Conservation (phyloP, 2,888 invertebrate genomes). For the Imbricaverruca yamaguchii region DNA sequence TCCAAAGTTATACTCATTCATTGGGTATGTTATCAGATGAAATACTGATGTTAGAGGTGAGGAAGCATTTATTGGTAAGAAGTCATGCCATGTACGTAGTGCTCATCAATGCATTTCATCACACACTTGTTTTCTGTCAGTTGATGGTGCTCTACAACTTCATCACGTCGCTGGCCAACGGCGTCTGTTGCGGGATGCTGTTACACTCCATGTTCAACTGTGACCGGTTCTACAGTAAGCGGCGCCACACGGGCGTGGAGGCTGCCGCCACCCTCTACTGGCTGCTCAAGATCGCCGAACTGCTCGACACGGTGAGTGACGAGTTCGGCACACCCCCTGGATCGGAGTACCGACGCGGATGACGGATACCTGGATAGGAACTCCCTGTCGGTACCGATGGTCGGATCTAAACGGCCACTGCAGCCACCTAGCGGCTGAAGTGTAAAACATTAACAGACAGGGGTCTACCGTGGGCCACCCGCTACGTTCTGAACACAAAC, state of each 20-base stretch:
- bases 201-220: not conserved
- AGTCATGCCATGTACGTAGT: not conserved
- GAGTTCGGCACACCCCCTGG: not conserved
- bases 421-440: not conserved
- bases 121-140: not conserved
- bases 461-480: no score
- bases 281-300: not conserved
- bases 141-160: not conserved
- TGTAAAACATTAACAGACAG: not conserved
- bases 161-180: not conserved
- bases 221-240: slow-evolving; percentile 10
- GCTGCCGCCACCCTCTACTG: not conserved
- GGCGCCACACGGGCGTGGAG: not conserved
- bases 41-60: not conserved
- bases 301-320: not conserved
- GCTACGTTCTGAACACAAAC: no score
- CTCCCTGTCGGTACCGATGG: not conserved
- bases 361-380: not conserved
- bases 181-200: not conserved
- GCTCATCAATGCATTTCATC: not conserved
- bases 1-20: not conserved
- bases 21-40: not conserved
- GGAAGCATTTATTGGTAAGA: not conserved
- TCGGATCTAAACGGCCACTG: not conserved
- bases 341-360: not conserved